phyloP scores from a whole-genome alignment of 2,888 invertebrate genomes.

The Proisotoma minuta region DNA sequence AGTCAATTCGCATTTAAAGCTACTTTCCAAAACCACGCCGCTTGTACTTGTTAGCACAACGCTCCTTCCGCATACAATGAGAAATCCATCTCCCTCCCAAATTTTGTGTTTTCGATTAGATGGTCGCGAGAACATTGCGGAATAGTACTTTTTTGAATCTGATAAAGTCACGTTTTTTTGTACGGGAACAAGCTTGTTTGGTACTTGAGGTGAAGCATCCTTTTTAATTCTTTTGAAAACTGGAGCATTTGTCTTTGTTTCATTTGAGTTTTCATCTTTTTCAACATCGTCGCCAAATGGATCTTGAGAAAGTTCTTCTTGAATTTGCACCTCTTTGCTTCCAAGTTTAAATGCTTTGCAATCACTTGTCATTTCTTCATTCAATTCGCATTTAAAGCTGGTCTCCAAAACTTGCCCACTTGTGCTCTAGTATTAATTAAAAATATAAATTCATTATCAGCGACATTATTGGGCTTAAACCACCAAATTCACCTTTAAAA shows the following conservation, averaged over 20 bases:
- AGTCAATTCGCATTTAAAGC: neutral
- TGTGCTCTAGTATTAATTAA: neutral
- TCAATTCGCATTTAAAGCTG: neutral
- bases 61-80: neutral
- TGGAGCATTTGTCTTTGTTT: too few species aligned
- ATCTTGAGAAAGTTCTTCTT: neutral
- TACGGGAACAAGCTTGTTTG: too few species aligned
- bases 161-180: too few species aligned
- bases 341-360: neutral
- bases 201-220: too few species aligned
- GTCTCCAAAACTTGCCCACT: neutral
- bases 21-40: neutral
- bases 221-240: too few species aligned
- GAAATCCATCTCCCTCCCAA: conserved; percentile 9
- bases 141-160: too few species aligned
- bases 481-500: neutral
- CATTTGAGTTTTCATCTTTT: neutral
- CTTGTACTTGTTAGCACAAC: too few species aligned
- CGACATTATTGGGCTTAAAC: neutral
- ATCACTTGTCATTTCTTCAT: neutral
- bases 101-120: conserved; percentile 9
- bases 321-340: neutral
- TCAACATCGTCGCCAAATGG: neutral
- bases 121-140: neutral
- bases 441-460: neutral